A percentile compares a stretch with the other conserved stretches of the same genome.
Evolutionary conservation across 30 jellyfish, hydroid and myxozoan species (phyloP).

Genomic region (Pseudorhiza aurosa): DNA sequence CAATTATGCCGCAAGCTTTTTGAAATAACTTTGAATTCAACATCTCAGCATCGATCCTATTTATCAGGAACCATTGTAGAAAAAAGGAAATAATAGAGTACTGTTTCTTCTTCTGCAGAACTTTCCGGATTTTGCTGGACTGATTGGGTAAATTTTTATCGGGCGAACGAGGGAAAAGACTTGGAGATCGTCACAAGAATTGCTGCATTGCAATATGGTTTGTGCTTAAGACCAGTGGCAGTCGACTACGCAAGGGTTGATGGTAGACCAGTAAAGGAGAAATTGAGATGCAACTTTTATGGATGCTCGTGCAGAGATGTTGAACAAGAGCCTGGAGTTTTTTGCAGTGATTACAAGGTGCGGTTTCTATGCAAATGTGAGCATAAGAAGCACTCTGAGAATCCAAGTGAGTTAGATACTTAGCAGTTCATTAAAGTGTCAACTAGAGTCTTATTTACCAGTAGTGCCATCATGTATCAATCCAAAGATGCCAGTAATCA

Average conservation of each 20-base stretch:
- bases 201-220: slow-evolving; percentile 52
- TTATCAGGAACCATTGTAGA: too few species aligned
- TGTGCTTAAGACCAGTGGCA: slow-evolving; percentile 69
- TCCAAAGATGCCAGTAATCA: too few species aligned
- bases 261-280: slow-evolving; percentile 61
- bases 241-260: slow-evolving; percentile 70
- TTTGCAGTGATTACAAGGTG: slow-evolving; percentile 68
- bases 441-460: too few species aligned
- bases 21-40: too few species aligned
- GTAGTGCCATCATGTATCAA: too few species aligned
- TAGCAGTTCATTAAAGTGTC: too few species aligned
- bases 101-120: not conserved
- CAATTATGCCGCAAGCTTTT: too few species aligned
- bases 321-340: slow-evolving; percentile 64
- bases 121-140: slow-evolving; percentile 73
- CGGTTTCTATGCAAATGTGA: slow-evolving; percentile 77
- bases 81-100: too few species aligned
- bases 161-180: slow-evolving; percentile 67
- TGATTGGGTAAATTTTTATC: slow-evolving; percentile 62
- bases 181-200: slow-evolving; percentile 40
- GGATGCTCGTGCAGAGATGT: slow-evolving; percentile 67
- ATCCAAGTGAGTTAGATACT: slow-evolving; percentile 59
- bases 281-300: slow-evolving; percentile 50
- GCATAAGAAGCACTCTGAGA: not conserved
- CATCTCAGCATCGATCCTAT: too few species aligned